Conservation (phyloP, 2,113 vertebrate genomes). For the Noctilio leporinus region DNA sequence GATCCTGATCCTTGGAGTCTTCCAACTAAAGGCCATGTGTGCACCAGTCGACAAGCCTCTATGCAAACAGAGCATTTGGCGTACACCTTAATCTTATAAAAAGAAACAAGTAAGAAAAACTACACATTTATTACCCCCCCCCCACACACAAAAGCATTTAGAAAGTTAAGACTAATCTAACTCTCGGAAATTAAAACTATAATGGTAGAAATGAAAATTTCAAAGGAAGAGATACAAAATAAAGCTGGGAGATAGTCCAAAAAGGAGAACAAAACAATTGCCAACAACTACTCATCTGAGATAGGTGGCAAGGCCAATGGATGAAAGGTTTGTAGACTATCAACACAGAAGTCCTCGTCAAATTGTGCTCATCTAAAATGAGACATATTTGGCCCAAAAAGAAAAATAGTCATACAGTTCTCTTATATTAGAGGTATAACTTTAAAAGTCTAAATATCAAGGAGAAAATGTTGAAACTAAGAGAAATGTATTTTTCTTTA, state of each 20-base stretch:
- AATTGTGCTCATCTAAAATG: not conserved
- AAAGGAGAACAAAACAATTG: not conserved
- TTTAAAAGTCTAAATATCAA: not conserved
- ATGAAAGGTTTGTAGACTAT: fast-evolving
- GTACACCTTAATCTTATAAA: not conserved
- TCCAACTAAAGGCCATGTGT: not conserved
- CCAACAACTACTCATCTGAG: not conserved
- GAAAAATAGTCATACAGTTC: not conserved
- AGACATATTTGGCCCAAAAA: not conserved
- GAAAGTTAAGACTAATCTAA: not conserved
- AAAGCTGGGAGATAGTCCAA: not conserved
- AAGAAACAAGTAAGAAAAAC: not conserved
- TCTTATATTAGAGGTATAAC: not conserved
- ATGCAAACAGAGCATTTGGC: not conserved
- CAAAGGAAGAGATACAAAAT: not conserved
- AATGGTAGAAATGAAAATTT: not conserved
- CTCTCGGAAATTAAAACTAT: not conserved
- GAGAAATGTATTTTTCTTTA: not conserved
- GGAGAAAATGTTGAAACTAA: not conserved
- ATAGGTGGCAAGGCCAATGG: not conserved
- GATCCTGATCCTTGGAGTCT: not conserved
- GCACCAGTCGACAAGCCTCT: not conserved
- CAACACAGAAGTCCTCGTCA: not conserved
- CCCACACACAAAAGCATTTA: not conserved
- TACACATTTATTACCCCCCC: not conserved